Conservation (phyloP, 1,140 invertebrate species). For the Prorops nasuta region DNA sequence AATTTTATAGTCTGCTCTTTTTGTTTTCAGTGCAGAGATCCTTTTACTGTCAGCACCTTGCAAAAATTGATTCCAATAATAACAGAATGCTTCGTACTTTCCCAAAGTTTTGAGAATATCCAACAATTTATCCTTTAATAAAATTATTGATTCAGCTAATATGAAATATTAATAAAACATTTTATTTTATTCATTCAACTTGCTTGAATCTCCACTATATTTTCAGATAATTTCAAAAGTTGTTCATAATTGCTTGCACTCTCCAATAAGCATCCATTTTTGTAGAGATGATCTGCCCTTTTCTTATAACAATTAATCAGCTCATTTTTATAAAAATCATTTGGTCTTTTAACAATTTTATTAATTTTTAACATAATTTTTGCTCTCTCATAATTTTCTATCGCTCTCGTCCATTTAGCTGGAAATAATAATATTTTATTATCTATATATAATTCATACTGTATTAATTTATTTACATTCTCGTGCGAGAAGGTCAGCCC, state of each 20-base stretch:
- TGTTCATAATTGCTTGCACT: conserved; percentile 21
- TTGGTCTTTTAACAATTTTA: background rate
- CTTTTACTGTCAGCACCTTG: background rate
- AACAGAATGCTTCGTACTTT: conserved; percentile 20
- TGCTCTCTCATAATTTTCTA: conserved; percentile 18
- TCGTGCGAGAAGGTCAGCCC: conserved; percentile 5
- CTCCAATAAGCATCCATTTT: conserved; percentile 5
- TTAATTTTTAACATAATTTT: conserved; percentile 10
- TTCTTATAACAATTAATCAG: conserved; percentile 10
- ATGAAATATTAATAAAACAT: background rate
- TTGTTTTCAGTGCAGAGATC: conserved; percentile 6
- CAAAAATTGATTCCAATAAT: conserved; percentile 19
- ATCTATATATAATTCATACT: background rate
- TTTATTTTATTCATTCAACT: background rate
- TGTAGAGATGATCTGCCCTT: conserved; percentile 10
- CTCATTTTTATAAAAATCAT: conserved; percentile 4
- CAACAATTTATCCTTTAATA: conserved; percentile 18
- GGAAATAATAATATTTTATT: background rate
- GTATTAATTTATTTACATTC: conserved; percentile 14
- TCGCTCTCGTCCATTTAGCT: conserved; percentile 15
- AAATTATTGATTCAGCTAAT: background rate
- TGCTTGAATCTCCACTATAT: background rate
- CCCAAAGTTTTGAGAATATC: conserved; percentile 7
- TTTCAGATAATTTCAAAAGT: background rate
- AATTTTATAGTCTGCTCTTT: conserved; percentile 25